Base-by-base conservation (phyloP, 2,113 vertebrate genomes). In the Microcebus tavaratra region DNA sequence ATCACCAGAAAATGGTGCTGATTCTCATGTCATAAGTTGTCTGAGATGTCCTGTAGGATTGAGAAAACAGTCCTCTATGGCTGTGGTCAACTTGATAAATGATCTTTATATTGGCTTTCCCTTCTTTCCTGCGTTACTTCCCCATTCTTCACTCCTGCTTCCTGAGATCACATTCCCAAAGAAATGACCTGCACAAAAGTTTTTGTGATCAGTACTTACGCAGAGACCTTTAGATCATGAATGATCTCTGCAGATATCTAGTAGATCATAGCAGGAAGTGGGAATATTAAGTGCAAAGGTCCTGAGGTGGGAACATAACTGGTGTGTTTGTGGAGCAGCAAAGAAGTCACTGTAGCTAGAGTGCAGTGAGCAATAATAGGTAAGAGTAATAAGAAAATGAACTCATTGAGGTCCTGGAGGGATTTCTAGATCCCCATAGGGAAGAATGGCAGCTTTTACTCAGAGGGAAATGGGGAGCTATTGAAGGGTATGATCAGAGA, bases 91-190 rank as follows among this genome's bases (percentile, higher is more conserved):
- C n/a, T 85, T n/a, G 39, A n/a, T 50, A 83, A 68, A 53, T 39
- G 15, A 79, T 50, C 45, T 12, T 88, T 72, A 80, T 59, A 67
- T 59, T 78, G n/a, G 36, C 34, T 67, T 15, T 96, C 6, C 34
- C 8, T 70, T 15, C 29, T 23, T 81, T 27, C 80, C 48, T 73
- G 1, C 10, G 61, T 42, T 7, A 0, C 27, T 53, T 73, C 86
- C 65, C 53, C 87, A 23, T 61, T 57, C 76, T 82, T 92, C 29
- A 67, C 5, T 57, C 20, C 20, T 94, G 65, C 27, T 88, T 72
- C 79, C 61, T 75, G n/a, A 90, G 70, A 63, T 84, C n/a, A 83
- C 76, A 88, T 93, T 63, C 23, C 63, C 50, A 61, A 83, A 92
- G 29, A 87, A 96, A 68, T 8, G n/a, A 90, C 9, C 50, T 92